A percentile compares a stretch with the other conserved stretches of the same genome.
These are phyloP conservation scores for Empidonax traillii DNA, from an alignment of 2,113 vertebrate genomes.

Conservation along the genomic window DNA sequence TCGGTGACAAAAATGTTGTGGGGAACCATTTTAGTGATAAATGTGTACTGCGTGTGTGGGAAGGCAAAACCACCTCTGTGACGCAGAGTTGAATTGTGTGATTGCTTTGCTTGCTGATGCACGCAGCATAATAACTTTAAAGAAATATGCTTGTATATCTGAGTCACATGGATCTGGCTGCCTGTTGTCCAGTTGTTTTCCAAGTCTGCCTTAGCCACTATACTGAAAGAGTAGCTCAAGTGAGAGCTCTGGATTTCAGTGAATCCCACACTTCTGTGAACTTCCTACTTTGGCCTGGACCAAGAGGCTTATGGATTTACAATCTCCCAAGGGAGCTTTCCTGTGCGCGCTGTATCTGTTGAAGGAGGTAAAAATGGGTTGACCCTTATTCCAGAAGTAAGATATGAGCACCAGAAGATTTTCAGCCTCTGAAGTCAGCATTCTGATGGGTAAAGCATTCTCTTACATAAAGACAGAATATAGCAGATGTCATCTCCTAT, in stretches of 20 bases:
- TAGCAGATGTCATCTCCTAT: not conserved
- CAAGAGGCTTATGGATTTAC: not conserved
- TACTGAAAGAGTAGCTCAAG: rapidly evolving
- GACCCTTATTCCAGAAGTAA: not conserved
- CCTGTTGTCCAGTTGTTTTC: not conserved
- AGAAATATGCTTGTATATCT: not conserved
- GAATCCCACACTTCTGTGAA: not conserved
- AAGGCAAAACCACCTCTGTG: not conserved
- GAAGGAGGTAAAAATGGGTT: not conserved
- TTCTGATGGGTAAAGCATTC: not conserved
- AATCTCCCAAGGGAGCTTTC: not conserved
- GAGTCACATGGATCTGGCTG: not conserved
- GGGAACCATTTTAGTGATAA: not conserved
- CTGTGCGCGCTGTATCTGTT: not conserved
- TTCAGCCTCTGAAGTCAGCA: not conserved
- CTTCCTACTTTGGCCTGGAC: not conserved
- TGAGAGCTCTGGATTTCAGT: not conserved
- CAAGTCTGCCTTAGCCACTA: not conserved
- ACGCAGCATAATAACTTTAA: not conserved
- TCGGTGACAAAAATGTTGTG: not conserved
- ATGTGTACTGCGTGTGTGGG: rapidly evolving
- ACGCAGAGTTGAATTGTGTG: not conserved
- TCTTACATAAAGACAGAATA: not conserved
- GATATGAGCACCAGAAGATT: not conserved
- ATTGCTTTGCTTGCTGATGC: not conserved